Base-by-base conservation (phyloP, 2,797 vertebrate species). In the Xenentodon cancila region DNA sequence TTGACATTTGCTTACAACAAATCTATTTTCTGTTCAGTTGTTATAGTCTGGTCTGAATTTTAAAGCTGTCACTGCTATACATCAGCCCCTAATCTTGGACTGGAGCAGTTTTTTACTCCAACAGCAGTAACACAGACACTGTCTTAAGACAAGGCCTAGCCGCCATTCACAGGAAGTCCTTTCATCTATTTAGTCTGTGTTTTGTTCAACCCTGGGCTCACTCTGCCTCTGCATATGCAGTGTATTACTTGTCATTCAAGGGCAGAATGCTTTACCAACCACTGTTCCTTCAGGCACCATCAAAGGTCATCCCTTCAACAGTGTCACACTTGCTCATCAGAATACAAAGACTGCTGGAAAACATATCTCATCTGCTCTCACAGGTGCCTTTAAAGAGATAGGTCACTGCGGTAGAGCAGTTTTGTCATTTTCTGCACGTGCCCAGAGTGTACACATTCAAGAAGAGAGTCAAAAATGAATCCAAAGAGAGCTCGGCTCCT, bases 241-340 rank as follows among this genome's bases (percentile, higher is more conserved):
- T 53, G 68, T 59, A 71, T 83, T 77, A 75, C 61, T 80, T 25
- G 25, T 25, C 84, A 76, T 84, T 82, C 80, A 80, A 58, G 59
- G 68, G 64, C 70, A 70, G 79, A 87, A 85, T 84, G 83, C 78
- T 73, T 79, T 73, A 86, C 79, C 68, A 69, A 77, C 77, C 64
- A 53, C 50, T 59, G 67, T 53, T 72, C 61, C 77, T 77, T 50
- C 59, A 54, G 71, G 82, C 80, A 54, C 54, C 72, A 65, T 80
- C 66, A 88, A 88, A 91, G 83, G 86, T 87, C 84, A 80, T 74
- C 59, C 45, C 53, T 72, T 74, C 68, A 54, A 47, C 16, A 46
- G 45, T 40, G 2, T 73, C 59, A 46, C 59, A 64, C 57, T 82
- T 59, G 59, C 69, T 87, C 77, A 69, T 75, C 54, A n/a, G 76